These are phyloP conservation scores for Oreocharis arfaki DNA, from an alignment of 2,113 vertebrate species.

Conservation along the genomic window DNA sequence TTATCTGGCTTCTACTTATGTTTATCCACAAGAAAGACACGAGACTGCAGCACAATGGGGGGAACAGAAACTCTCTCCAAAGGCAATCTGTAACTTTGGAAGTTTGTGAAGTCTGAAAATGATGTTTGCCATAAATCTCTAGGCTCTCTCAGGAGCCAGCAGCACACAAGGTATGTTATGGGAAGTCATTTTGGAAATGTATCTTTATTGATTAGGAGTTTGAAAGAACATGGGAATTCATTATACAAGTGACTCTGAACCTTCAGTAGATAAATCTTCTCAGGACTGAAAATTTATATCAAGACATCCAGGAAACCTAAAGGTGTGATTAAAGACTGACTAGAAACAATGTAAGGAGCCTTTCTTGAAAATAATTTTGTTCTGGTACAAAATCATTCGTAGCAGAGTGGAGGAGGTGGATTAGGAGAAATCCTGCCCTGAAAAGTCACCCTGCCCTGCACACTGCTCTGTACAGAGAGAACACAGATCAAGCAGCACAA, in stretches of 20 bases:
- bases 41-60: not conserved
- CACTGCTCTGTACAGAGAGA: not conserved
- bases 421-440: not conserved
- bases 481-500: not conserved
- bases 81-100: not conserved
- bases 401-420: not conserved
- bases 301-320: not conserved
- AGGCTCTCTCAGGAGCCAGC: not conserved
- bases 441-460: not conserved
- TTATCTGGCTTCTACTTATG: not conserved
- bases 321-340: constrained; percentile 12
- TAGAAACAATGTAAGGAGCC: not conserved
- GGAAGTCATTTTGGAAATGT: constrained; percentile 13
- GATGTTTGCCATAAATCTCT: not conserved
- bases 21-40: not conserved
- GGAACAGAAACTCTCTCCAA: not conserved
- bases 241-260: not conserved
- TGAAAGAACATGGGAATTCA: not conserved
- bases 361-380: not conserved
- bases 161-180: not conserved
- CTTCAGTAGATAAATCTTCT: not conserved
- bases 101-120: not conserved
- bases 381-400: not conserved
- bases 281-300: not conserved
- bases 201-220: not conserved